These are phyloP conservation scores for Eremophila alpestris DNA, from an alignment of 2,797 vertebrate species.

Conservation along the genomic window DNA sequence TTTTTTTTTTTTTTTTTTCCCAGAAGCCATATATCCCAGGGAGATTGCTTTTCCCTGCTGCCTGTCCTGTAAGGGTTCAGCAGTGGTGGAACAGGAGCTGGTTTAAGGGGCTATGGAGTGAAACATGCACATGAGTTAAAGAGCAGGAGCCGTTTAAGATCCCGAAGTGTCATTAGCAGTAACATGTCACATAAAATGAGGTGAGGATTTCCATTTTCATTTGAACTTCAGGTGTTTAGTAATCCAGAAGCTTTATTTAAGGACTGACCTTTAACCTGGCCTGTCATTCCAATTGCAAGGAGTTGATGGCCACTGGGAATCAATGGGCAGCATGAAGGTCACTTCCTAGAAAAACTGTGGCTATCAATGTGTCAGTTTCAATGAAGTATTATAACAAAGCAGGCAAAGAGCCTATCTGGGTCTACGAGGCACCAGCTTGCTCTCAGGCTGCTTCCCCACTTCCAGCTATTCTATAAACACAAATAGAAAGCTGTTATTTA, in stretches of 20 bases:
- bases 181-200: conserved; percentile 71
- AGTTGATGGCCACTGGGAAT: conserved; percentile 84
- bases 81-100: accelerated
- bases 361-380: conserved; percentile 86
- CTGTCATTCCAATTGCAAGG: conserved; percentile 80
- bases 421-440: not conserved
- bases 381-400: conserved; percentile 84
- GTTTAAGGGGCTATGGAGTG: not conserved
- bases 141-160: conserved; percentile 45
- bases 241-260: conserved; percentile 87
- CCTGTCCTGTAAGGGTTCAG: not conserved
- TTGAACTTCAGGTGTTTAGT: conserved; percentile 78
- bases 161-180: conserved; percentile 48
- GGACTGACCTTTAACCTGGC: conserved; percentile 84
- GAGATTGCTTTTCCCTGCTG: not conserved
- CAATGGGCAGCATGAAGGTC: conserved; percentile 85
- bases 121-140: conserved; percentile 3
- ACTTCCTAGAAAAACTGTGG: conserved; percentile 84
- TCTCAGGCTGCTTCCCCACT: not conserved
- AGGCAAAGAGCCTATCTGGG: conserved; percentile 68
- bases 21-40: not conserved
- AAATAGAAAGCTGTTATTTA: conserved; percentile 49
- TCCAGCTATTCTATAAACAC: not conserved
- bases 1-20: not conserved
- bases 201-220: conserved; percentile 83